Evolutionary conservation across 2,113 vertebrate genomes (phyloP).

Genomic region (Morphnarchus princeps): DNA sequence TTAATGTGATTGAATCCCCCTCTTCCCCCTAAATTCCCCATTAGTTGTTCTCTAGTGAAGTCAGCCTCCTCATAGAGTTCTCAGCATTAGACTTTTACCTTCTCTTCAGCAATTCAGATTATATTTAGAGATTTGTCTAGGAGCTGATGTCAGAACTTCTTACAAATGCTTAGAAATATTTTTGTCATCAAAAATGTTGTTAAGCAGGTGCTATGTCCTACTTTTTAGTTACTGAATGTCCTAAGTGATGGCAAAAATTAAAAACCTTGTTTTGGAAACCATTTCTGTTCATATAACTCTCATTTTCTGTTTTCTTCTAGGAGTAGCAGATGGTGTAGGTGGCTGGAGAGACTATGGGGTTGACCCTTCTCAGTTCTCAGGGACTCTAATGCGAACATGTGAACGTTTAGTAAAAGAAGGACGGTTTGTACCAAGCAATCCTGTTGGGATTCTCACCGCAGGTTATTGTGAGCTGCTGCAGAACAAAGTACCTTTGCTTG

Average conservation of each 20-base stretch:
- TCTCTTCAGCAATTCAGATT: background rate
- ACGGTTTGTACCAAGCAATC: constrained; percentile 90
- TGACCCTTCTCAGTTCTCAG: constrained; percentile 97
- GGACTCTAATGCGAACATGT: constrained; percentile 95
- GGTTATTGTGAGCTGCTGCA: constrained; percentile 96
- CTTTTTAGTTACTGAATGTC: background rate
- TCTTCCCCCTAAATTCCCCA: background rate
- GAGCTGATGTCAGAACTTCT: background rate
- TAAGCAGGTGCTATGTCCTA: background rate
- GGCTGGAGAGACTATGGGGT: constrained; percentile 99
- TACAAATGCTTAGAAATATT: background rate
- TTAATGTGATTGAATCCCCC: background rate
- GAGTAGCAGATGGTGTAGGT: constrained; percentile 96
- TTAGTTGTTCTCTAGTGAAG: background rate
- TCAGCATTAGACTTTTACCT: background rate
- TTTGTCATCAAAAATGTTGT: background rate
- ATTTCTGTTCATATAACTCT: background rate
- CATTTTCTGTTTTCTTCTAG: constrained; percentile 63
- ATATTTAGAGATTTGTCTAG: background rate
- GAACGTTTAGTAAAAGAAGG: constrained; percentile 97
- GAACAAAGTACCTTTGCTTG: constrained; percentile 97
- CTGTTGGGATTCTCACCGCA: constrained; percentile 93
- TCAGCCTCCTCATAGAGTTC: background rate
- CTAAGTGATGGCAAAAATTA: background rate
- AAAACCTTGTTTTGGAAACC: background rate